Base-by-base conservation (phyloP, 2,888 invertebrate genomes). In the Aleiodes testaceus region DNA sequence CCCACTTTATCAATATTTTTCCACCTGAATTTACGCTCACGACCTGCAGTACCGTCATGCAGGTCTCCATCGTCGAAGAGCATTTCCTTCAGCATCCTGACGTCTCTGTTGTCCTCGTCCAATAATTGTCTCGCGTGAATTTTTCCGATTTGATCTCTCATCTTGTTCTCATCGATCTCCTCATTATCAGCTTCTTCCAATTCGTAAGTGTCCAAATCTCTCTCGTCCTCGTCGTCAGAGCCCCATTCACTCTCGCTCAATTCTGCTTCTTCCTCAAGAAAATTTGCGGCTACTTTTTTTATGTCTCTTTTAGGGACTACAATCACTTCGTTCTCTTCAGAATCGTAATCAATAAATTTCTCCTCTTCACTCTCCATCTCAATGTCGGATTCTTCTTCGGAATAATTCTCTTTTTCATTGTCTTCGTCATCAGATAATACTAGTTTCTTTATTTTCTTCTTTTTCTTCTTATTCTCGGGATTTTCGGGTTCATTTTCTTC, bases 261-360 rank as follows among this genome's bases (percentile, higher is more conserved):
- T 82, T 97, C 97, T 0, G 97, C 97, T 88, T 98, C 97, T 47
- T 93, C 91, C 78, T 98, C 97, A 67, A 97, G 90, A 89, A 96
- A 98, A 65, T 94, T 93, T 0, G 89, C 87, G 0, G 90, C 89
- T 64, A 91, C 90, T 55, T 89, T 88, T 73, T 88, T 89, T 0
- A 85, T 80, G 42, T 82, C 82, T 76, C 84, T 85, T 36, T 85
- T 82, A 2, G 78, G 83, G 69, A 77, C 85, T 49, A 81, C 77
- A 88, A 91, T 89, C 73, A 91, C 85, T 83, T 95, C 95, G 87
- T 95, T 95, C 87, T 95, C 95, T 84, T 95, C 95, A 0, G 95
- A 95, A 85, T 95, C 95, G 81, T 95, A 95, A 80, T 93, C 93
- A 2, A 94, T 89, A 72, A 89, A 87, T 68, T 87, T 86, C 36